Evolutionary conservation across 2,888 invertebrate species (phyloP).

Genomic region (Noctua pronuba): DNA sequence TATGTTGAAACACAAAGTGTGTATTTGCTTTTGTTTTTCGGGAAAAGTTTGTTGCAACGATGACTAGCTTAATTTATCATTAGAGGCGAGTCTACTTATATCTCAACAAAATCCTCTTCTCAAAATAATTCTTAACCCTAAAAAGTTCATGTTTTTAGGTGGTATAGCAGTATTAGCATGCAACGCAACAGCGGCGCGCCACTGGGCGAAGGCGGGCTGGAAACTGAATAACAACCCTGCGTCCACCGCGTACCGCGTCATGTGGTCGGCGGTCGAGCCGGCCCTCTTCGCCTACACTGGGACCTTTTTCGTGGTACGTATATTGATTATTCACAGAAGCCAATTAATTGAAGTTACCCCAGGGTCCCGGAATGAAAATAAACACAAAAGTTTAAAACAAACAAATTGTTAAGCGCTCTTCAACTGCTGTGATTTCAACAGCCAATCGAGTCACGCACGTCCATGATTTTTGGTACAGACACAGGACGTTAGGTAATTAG

Average conservation of each 20-base stretch:
- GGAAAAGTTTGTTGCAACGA: not conserved
- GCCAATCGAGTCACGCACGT: not conserved
- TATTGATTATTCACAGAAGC: constrained; percentile 36
- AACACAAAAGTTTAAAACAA: not conserved
- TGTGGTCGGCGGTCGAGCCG: constrained; percentile 85
- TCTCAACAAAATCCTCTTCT: not conserved
- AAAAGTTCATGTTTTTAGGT: constrained; percentile 68
- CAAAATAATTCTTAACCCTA: not conserved
- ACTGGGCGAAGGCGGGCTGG: constrained; percentile 84
- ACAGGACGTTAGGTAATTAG: not conserved
- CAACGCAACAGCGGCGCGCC: constrained; percentile 83
- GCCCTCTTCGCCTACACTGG: constrained; percentile 85
- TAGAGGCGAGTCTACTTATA: not conserved
- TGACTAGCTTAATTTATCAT: not conserved
- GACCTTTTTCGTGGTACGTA: constrained; percentile 83
- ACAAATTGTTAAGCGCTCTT: not conserved
- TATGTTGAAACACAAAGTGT: not conserved
- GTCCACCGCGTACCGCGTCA: constrained; percentile 82
- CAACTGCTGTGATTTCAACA: not conserved
- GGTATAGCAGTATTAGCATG: constrained; percentile 85
- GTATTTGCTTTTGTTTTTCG: not conserved
- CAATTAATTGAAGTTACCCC: constrained; percentile 12
- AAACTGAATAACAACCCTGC: constrained; percentile 84
- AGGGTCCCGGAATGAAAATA: not conserved
- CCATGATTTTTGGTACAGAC: not conserved